Percentiles rank a stretch among this genome's conserved stretches.
Evolutionary conservation across 2,113 vertebrate genomes (phyloP).

Genomic region (Daphoenositta chrysoptera): DNA sequence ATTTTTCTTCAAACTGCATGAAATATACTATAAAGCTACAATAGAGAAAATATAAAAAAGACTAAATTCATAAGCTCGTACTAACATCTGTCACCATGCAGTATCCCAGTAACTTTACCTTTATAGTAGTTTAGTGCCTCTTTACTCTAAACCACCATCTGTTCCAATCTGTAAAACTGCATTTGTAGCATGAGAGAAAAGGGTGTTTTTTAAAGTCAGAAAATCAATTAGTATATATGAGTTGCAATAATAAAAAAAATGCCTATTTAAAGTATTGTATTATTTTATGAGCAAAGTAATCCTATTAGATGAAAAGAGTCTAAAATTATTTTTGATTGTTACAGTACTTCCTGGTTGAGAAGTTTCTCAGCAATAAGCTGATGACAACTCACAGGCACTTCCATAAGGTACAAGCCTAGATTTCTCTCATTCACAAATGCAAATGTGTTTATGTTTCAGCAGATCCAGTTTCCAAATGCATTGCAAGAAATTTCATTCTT

Average conservation of each 20-base stretch:
- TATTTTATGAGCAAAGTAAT: neutral
- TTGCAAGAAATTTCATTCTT: neutral
- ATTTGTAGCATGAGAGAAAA: neutral
- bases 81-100: conserved; percentile 42
- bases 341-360: neutral
- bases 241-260: neutral
- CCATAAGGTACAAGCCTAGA: neutral
- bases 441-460: neutral
- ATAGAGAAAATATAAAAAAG: conserved; percentile 17
- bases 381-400: neutral
- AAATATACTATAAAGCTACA: neutral
- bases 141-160: conserved; percentile 55
- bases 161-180: conserved; percentile 11
- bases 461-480: neutral
- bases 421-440: neutral
- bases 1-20: neutral
- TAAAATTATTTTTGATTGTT: neutral
- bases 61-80: neutral
- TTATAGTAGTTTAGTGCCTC: conserved; percentile 3
- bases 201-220: neutral
- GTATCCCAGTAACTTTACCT: conserved; percentile 17
- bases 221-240: neutral
- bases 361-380: neutral
- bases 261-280: neutral
- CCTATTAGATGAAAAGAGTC: neutral